These are phyloP conservation scores for Teinopalpus imperialis DNA, from an alignment of 2,888 invertebrate species.

Conservation along the genomic window DNA sequence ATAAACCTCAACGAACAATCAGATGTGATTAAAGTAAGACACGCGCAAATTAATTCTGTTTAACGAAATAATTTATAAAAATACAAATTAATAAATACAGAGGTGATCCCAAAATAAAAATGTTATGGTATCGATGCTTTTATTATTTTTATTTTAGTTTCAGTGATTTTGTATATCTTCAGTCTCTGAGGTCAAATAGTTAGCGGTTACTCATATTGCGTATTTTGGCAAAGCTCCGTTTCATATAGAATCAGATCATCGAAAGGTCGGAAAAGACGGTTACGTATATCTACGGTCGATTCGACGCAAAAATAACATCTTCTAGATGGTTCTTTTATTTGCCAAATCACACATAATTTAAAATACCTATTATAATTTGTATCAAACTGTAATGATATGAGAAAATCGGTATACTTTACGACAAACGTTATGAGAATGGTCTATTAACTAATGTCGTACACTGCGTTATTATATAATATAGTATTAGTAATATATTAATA, in stretches of 20 bases:
- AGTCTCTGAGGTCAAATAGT: slow-evolving; percentile 44
- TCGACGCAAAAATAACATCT: slow-evolving; percentile 51
- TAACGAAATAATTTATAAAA: too few species aligned
- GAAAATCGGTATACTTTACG: slow-evolving; percentile 5
- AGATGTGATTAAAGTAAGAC: slow-evolving; percentile 88
- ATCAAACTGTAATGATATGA: neutral
- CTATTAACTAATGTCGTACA: neutral
- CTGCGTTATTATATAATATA: too few species aligned
- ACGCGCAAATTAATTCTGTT: too few species aligned
- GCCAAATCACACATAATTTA: slow-evolving; percentile 26
- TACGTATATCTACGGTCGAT: slow-evolving; percentile 40
- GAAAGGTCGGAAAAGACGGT: slow-evolving; percentile 39
- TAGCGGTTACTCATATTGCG: slow-evolving; percentile 43
- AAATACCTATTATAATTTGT: slow-evolving; percentile 5
- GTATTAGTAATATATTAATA: too few species aligned
- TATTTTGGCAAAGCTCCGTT: slow-evolving; percentile 65
- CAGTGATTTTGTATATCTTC: slow-evolving; percentile 5
- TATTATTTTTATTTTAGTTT: neutral
- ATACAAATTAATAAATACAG: slow-evolving; percentile 19
- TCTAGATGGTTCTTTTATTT: slow-evolving; percentile 41
- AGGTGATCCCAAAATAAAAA: too few species aligned
- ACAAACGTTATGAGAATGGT: neutral
- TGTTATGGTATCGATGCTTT: too few species aligned
- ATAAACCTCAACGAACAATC: slow-evolving; percentile 88
- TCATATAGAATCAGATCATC: slow-evolving; percentile 58